Percentiles rank a stretch among this genome's conserved stretches.
phyloP scores from a whole-genome alignment of 2,888 invertebrate species.

The Orthosia incerta region DNA sequence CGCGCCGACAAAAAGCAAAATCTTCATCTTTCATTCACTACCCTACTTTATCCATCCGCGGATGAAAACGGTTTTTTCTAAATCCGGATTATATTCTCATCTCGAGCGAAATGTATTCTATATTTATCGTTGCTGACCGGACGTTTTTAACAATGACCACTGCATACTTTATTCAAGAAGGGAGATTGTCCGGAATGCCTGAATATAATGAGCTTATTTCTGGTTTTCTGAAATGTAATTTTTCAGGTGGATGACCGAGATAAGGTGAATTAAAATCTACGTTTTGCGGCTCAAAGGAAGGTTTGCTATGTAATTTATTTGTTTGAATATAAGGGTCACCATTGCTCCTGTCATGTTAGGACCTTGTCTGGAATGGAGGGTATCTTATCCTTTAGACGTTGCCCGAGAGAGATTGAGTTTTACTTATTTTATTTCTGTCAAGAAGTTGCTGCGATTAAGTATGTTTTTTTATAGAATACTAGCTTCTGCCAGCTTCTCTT shows the following conservation, averaged over 20 bases:
- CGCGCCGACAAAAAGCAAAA: constrained; percentile 28
- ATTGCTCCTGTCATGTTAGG: constrained; percentile 23
- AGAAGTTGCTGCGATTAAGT: background rate
- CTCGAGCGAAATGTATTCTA: constrained; percentile 83
- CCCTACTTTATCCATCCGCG: constrained; percentile 64
- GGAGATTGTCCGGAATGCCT: constrained; percentile 75
- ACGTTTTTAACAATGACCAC: constrained; percentile 83
- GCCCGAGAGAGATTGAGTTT: background rate
- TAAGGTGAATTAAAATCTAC: constrained; percentile 57
- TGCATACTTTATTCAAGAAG: constrained; percentile 73
- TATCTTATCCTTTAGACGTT: background rate
- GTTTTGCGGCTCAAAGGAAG: constrained; percentile 40
- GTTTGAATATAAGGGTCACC: constrained; percentile 20
- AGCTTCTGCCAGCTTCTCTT: too few species aligned
- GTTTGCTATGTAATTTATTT: constrained; percentile 43
- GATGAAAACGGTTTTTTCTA: constrained; percentile 76
- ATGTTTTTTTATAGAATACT: background rate
- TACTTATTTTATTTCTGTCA: constrained; percentile 1
- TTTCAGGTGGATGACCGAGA: constrained; percentile 69
- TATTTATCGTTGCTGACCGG: constrained; percentile 87
- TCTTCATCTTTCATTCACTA: constrained; percentile 62
- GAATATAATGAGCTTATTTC: constrained; percentile 76
- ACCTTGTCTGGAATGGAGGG: constrained; percentile 12
- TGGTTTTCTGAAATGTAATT: constrained; percentile 70
- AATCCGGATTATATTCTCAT: constrained; percentile 87